These are phyloP conservation scores for Sinosuthora webbiana DNA, from an alignment of 2,113 vertebrate genomes.

Conservation along the genomic window DNA sequence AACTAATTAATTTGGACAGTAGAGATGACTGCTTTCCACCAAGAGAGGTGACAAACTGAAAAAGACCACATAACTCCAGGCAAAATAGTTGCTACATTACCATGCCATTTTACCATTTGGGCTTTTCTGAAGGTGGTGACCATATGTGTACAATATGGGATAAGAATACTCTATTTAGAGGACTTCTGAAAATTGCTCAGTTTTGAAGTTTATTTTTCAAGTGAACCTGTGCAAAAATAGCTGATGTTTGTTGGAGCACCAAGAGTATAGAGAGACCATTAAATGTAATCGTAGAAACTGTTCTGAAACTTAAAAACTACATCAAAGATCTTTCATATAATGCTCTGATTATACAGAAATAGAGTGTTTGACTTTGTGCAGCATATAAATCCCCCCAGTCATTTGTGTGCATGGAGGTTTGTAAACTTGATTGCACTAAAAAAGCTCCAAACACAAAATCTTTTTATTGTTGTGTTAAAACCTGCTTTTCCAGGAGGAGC, in stretches of 20 bases:
- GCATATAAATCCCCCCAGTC: neutral
- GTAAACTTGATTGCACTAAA: neutral
- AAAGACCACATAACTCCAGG: neutral
- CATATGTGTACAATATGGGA: neutral
- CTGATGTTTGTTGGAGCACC: neutral
- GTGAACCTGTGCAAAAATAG: neutral
- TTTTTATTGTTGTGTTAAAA: neutral
- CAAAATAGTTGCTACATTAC: neutral
- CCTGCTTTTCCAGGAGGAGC: neutral
- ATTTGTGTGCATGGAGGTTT: neutral
- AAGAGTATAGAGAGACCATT: neutral
- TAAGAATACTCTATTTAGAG: neutral
- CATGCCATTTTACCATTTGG: neutral
- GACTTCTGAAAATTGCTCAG: neutral
- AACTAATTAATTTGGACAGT: neutral
- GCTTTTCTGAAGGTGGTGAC: neutral
- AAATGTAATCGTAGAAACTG: neutral
- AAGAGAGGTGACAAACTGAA: neutral
- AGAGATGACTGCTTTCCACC: neutral
- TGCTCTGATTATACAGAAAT: neutral
- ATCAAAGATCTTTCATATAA: neutral
- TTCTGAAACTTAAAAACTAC: neutral
- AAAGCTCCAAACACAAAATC: accelerated
- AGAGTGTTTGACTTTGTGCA: neutral
- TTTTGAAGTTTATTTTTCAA: neutral